phyloP scores from a whole-genome alignment of 2,113 vertebrate species.

The Strix uralensis region DNA sequence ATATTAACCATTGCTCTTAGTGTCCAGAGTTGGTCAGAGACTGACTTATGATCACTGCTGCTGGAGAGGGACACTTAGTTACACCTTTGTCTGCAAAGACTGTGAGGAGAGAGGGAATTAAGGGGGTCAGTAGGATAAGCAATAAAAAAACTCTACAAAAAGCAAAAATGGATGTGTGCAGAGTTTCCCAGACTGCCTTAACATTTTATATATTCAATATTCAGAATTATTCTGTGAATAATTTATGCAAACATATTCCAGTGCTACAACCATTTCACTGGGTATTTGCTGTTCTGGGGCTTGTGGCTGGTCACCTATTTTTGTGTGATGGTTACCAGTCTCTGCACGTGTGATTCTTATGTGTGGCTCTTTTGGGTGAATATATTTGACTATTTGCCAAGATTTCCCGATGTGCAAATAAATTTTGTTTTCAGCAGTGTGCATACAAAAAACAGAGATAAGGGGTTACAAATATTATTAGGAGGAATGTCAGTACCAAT shows the following conservation, averaged over 20 bases:
- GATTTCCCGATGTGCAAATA: not conserved
- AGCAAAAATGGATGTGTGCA: not conserved
- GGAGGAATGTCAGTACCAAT: not conserved
- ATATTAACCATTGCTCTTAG: not conserved
- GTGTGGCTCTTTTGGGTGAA: not conserved
- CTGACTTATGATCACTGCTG: not conserved
- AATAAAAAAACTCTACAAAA: not conserved
- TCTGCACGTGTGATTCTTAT: not conserved
- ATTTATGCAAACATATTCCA: constrained; percentile 22
- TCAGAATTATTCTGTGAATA: constrained; percentile 31
- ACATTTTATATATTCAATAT: not conserved
- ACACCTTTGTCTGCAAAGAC: not conserved
- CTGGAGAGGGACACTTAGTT: not conserved
- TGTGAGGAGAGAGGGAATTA: not conserved
- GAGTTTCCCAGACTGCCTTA: not conserved
- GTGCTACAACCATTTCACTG: not conserved
- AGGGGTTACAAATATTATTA: not conserved
- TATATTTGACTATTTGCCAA: not conserved
- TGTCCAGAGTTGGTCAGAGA: not conserved
- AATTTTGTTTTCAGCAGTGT: not conserved
- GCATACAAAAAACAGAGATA: not conserved
- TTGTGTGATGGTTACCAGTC: not conserved
- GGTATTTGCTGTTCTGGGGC: not conserved
- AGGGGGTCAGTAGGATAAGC: not conserved
- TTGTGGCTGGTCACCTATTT: not conserved